Evolutionary conservation across 37 sponge, comb jelly and placozoan genomes (phyloP).

Genomic region (Oscarella lobularis): DNA sequence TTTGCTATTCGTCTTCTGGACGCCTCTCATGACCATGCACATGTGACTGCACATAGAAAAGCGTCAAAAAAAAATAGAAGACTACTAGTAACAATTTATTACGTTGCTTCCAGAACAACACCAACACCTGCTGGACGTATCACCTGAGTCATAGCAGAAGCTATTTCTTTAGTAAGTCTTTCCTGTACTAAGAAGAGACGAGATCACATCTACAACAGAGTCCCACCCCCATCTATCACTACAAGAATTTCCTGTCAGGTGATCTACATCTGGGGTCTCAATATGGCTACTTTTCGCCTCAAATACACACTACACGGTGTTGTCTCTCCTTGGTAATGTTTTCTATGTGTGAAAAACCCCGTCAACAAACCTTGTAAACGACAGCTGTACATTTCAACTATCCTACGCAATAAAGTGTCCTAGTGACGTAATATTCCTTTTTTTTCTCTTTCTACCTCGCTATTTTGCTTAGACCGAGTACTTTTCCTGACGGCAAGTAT

Average conservation of each 20-base stretch:
- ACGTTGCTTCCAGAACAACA: constrained; percentile 87
- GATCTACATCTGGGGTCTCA: too few relatives aligned
- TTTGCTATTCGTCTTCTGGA: constrained; percentile 72
- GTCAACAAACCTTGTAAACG: too few relatives aligned
- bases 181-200: constrained; percentile 62
- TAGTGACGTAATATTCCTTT: too few relatives aligned
- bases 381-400: too few relatives aligned
- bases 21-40: constrained; percentile 96
- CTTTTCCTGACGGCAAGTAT: constrained; percentile 79
- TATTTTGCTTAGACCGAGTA: constrained; percentile 93
- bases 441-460: constrained; percentile 84
- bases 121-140: constrained; percentile 90
- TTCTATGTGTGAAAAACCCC: too few relatives aligned
- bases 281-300: too few relatives aligned
- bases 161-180: constrained; percentile 88
- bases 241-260: too few relatives aligned
- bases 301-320: too few relatives aligned
- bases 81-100: neutral
- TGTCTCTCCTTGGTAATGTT: too few relatives aligned
- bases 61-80: neutral
- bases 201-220: neutral
- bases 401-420: too few relatives aligned
- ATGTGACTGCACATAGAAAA: constrained; percentile 56
- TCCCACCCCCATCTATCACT: too few relatives aligned
- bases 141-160: constrained; percentile 63